These are phyloP conservation scores for Psix sp. DNA, from an alignment of 1,140 invertebrate species.

Conservation along the genomic window DNA sequence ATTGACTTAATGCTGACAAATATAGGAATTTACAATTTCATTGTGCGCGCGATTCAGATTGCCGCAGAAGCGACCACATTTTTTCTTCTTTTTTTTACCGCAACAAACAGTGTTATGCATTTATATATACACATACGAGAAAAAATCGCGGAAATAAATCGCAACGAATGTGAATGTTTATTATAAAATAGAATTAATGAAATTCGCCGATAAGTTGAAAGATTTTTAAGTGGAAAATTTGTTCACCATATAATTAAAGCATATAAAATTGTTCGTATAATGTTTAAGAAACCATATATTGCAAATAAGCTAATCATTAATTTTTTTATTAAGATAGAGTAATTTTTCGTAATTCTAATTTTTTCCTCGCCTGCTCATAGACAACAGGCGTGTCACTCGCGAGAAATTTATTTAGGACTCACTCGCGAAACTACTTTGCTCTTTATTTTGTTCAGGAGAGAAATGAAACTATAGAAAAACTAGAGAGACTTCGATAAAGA, in stretches of 20 bases:
- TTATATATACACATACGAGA: slow-evolving; percentile 21
- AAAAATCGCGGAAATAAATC: slow-evolving; percentile 5
- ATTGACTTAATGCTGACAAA: slow-evolving; percentile 48
- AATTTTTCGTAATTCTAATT: too few species aligned
- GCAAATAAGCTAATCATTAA: too few species aligned
- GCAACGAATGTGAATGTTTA: slow-evolving; percentile 19
- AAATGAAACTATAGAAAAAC: slow-evolving; percentile 59
- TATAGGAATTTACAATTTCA: slow-evolving; percentile 43
- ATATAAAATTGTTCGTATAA: too few species aligned
- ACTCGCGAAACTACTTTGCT: slow-evolving; percentile 45
- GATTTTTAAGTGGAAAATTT: too few species aligned
- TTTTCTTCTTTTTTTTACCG: slow-evolving; percentile 7
- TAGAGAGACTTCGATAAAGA: slow-evolving; percentile 57
- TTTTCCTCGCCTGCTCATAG: slow-evolving; percentile 18
- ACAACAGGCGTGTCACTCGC: slow-evolving; percentile 17
- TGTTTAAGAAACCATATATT: too few species aligned
- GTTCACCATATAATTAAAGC: too few species aligned
- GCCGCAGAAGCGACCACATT: not conserved
- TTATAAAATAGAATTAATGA: slow-evolving; percentile 30
- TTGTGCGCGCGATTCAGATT: slow-evolving; percentile 24
- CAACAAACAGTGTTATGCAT: slow-evolving; percentile 26
- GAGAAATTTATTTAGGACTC: slow-evolving; percentile 47
- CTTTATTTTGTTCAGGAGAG: slow-evolving; percentile 51
- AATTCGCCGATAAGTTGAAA: too few species aligned
- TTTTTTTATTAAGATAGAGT: too few species aligned